A percentile compares a stretch with the other conserved stretches of the same genome.
Conservation (phyloP, 1,140 invertebrate species). For the Lineus longissimus region DNA sequence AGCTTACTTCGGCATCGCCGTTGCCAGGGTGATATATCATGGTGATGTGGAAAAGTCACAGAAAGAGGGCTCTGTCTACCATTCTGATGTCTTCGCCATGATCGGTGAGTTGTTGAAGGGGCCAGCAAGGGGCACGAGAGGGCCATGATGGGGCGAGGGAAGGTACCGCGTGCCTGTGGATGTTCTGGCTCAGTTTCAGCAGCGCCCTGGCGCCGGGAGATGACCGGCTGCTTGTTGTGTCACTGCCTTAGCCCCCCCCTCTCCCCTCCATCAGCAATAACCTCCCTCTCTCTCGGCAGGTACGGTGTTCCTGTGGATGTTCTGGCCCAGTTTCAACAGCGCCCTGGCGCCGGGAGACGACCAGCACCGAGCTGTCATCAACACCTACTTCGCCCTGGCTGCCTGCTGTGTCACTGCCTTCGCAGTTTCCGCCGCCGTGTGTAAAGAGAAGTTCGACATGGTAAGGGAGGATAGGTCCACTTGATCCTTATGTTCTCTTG, state of each 20-base stretch:
- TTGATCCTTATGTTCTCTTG: not conserved
- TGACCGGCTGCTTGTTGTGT: conserved; percentile 71
- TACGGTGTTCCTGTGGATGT: conserved; percentile 89
- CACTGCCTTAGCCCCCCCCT: conserved; percentile 75
- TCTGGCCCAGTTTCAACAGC: conserved; percentile 94
- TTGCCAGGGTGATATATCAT: conserved; percentile 63
- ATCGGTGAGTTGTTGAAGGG: conserved; percentile 69
- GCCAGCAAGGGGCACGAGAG: too few relatives aligned
- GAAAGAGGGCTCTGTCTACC: conserved; percentile 71
- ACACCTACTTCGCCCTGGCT: conserved; percentile 81
- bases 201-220: conserved; percentile 67
- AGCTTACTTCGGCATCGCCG: conserved; percentile 89
- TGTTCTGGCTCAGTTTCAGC: conserved; percentile 96
- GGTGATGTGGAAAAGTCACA: conserved; percentile 37
- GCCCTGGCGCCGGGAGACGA: conserved; percentile 67
- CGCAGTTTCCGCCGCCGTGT: conserved; percentile 70
- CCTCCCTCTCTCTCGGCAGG: conserved; percentile 56
- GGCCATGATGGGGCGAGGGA: conserved; percentile 4
- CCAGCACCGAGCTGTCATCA: conserved; percentile 75
- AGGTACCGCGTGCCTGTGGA: conserved; percentile 90
- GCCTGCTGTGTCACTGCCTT: conserved; percentile 77
- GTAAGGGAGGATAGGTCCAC: conserved; percentile 20
- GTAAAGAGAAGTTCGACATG: conserved; percentile 61
- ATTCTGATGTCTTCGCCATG: conserved; percentile 89
- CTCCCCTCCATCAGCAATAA: too few relatives aligned